phyloP scores from a whole-genome alignment of 2,113 vertebrate genomes.

The Scomber scombrus region DNA sequence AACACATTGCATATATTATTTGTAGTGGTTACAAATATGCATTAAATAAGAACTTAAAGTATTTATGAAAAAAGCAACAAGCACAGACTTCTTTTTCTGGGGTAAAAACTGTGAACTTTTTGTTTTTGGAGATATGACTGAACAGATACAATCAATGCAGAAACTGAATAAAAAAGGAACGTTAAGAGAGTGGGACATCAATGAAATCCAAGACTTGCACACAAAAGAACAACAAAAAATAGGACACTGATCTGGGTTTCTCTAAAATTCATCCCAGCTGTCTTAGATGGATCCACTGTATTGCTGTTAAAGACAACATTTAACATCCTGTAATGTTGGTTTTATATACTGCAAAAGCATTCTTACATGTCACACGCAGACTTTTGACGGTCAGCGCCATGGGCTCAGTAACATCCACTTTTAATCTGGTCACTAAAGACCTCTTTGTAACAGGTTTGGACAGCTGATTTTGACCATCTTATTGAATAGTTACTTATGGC shows the following conservation, averaged over 20 bases:
- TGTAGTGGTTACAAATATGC: slow-evolving; percentile 10
- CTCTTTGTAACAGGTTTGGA: too few relatives aligned
- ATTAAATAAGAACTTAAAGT: slow-evolving; percentile 15
- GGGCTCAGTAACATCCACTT: too few relatives aligned
- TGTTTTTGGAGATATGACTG: slow-evolving; percentile 27
- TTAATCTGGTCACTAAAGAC: too few relatives aligned
- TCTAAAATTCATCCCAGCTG: slow-evolving; percentile 58
- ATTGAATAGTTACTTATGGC: too few relatives aligned
- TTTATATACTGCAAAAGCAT: slow-evolving; percentile 47
- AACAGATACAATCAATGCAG: slow-evolving; percentile 26
- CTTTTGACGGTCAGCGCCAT: slow-evolving; percentile 10
- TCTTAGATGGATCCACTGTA: slow-evolving; percentile 40
- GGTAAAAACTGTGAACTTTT: not conserved
- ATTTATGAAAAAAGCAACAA: slow-evolving; percentile 11
- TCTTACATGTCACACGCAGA: slow-evolving; percentile 49
- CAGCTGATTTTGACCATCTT: too few relatives aligned
- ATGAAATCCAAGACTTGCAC: slow-evolving; percentile 41
- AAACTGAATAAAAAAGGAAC: slow-evolving; percentile 15
- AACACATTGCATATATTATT: slow-evolving; percentile 10
- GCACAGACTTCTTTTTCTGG: not conserved
- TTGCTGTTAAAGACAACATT: slow-evolving; percentile 61
- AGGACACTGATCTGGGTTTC: slow-evolving; percentile 40
- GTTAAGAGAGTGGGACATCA: slow-evolving; percentile 16
- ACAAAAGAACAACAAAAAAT: slow-evolving; percentile 51
- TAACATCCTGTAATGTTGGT: slow-evolving; percentile 55